A percentile compares a stretch with the other conserved stretches of the same genome.
Conservation (phyloP, 2,113 vertebrate species). For the Epinephelus cyanopodus region DNA sequence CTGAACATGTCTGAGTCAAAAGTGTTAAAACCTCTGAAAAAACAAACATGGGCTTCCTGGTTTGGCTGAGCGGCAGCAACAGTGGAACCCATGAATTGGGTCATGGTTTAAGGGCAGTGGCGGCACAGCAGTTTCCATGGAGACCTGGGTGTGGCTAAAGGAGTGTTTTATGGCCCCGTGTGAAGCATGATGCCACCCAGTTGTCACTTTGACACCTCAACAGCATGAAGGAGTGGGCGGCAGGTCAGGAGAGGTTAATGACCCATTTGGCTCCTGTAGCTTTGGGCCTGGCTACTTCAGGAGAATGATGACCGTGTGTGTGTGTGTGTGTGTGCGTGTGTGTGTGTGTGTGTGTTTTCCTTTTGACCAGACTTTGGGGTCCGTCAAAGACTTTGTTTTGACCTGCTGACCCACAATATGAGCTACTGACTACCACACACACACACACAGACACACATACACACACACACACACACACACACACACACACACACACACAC, state of each 20-base stretch:
- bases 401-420: slow-evolving; percentile 11
- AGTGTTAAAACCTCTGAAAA: no score
- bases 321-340: slow-evolving; percentile 24
- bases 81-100: not conserved
- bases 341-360: slow-evolving; percentile 13
- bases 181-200: slow-evolving; percentile 45
- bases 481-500: no score
- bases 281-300: slow-evolving; percentile 27
- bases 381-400: slow-evolving; percentile 23
- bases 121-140: slow-evolving; percentile 34
- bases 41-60: no score
- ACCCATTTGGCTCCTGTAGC: slow-evolving; percentile 62
- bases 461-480: no score
- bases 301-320: not conserved
- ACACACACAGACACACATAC: no score
- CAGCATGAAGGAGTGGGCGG: slow-evolving; percentile 10
- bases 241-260: slow-evolving; percentile 44
- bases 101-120: not conserved
- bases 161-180: slow-evolving; percentile 42
- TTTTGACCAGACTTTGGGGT: not conserved
- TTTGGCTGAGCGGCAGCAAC: no score
- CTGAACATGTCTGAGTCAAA: no score
- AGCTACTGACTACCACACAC: not conserved
- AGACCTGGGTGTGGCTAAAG: slow-evolving; percentile 43
- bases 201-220: slow-evolving; percentile 53